Conservation (phyloP, 2,888 invertebrate genomes). For the Piscicola geometra region DNA sequence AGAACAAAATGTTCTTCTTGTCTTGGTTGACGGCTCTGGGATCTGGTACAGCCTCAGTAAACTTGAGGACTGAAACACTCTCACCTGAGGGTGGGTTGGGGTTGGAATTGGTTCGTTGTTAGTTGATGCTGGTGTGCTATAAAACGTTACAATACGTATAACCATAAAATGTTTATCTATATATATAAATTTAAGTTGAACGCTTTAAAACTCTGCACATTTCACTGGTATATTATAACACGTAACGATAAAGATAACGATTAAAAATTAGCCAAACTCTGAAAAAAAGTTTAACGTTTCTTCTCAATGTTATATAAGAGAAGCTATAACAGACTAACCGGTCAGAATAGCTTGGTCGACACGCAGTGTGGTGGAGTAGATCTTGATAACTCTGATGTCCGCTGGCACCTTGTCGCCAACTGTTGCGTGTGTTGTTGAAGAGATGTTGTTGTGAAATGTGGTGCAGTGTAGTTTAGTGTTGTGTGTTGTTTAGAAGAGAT, state of each 20-base stretch:
- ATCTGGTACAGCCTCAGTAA: conserved; percentile 95
- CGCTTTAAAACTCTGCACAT: too few relatives aligned
- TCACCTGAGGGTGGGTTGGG: conserved; percentile 76
- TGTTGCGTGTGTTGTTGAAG: conserved; percentile 50
- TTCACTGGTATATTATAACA: too few relatives aligned
- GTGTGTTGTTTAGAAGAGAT: not conserved
- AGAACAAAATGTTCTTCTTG: conserved; percentile 99
- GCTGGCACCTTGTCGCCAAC: conserved; percentile 99
- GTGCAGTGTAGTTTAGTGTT: not conserved
- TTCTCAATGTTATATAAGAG: too few relatives aligned
- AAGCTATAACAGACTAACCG: conserved; percentile 53
- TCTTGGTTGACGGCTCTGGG: conserved; percentile 99
- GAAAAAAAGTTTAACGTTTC: too few relatives aligned
- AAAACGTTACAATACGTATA: not conserved
- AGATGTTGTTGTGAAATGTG: conserved; percentile 72
- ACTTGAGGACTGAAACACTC: conserved; percentile 97
- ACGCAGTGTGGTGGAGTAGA: conserved; percentile 94
- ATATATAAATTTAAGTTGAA: too few relatives aligned
- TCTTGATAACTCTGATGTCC: conserved; percentile 91
- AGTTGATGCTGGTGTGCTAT: too few relatives aligned
- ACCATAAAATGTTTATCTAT: not conserved
- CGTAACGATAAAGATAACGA: too few relatives aligned
- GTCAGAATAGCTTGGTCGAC: conserved; percentile 99
- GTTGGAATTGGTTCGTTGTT: too few relatives aligned
- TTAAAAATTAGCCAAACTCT: too few relatives aligned